phyloP scores from a whole-genome alignment of 1,140 invertebrate species.

The Phymorhynchus buccinoides region DNA sequence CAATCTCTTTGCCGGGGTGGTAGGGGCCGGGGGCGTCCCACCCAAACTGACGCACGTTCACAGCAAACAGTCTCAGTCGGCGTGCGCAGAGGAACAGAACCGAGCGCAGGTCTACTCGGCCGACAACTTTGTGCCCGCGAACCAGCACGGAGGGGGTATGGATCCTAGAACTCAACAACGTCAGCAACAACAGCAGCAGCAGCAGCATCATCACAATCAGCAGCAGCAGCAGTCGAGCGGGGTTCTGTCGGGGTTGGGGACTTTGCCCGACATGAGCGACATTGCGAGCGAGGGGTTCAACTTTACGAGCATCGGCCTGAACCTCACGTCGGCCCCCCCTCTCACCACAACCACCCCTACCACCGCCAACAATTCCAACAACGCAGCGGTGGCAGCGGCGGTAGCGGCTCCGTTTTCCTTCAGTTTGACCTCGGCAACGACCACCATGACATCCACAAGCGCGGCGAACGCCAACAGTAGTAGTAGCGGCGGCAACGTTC shows the following conservation, averaged over 20 bases:
- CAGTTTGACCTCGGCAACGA: conserved; percentile 48
- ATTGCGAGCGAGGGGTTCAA: conserved; percentile 62
- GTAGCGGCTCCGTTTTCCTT: conserved; percentile 46
- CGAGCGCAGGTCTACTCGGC: conserved; percentile 64
- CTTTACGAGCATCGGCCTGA: conserved; percentile 64
- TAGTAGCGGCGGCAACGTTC: too few species aligned
- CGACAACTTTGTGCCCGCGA: conserved; percentile 70
- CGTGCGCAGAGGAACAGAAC: conserved; percentile 18
- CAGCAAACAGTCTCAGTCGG: conserved; percentile 18
- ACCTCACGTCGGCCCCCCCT: conserved; percentile 56
- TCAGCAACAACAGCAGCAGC: conserved; percentile 6
- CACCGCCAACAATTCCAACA: conserved; percentile 24
- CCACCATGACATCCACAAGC: conserved; percentile 27
- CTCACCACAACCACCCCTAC: conserved; percentile 33
- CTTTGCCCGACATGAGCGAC: conserved; percentile 41
- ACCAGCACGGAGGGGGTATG: conserved; percentile 41
- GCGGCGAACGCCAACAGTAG: neutral
- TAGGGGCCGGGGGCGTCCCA: too few species aligned
- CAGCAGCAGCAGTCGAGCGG: conserved; percentile 35
- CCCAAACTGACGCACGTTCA: conserved; percentile 43
- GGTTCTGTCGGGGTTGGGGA: neutral
- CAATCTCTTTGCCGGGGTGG: conserved; percentile 20
- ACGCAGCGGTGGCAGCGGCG: conserved; percentile 22
- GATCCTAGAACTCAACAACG: conserved; percentile 34
- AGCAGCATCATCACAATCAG: conserved; percentile 33